These are phyloP conservation scores for Dorcus parallelipipedus DNA, from an alignment of 2,888 invertebrate genomes.

Conservation along the genomic window DNA sequence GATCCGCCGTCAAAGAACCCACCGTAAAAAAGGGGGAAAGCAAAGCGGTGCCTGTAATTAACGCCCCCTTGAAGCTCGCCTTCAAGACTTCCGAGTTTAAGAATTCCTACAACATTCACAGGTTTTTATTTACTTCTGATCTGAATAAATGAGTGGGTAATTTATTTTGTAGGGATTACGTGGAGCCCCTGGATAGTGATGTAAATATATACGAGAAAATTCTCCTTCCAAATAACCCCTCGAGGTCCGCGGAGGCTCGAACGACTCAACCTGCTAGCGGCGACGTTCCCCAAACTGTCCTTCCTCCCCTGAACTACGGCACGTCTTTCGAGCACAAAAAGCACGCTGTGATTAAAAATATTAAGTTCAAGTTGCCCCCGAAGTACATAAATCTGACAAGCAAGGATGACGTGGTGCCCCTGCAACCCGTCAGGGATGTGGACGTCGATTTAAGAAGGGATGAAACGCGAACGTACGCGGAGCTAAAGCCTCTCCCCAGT, in stretches of 20 bases:
- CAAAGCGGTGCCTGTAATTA: slow-evolving; percentile 44
- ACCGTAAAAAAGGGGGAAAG: slow-evolving; percentile 7
- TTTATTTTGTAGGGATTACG: slow-evolving; percentile 37
- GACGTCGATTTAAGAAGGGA: slow-evolving; percentile 6
- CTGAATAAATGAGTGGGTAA: not conserved
- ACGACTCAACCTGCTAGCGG: too few species aligned
- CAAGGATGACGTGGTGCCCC: slow-evolving; percentile 19
- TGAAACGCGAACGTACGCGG: slow-evolving; percentile 26
- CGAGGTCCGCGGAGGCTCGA: not conserved
- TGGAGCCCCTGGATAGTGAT: slow-evolving; percentile 32
- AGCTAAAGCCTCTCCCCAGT: slow-evolving; percentile 28
- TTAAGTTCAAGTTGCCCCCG: slow-evolving; percentile 48
- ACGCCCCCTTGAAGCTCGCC: slow-evolving; percentile 52
- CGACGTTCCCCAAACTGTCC: slow-evolving; percentile 7
- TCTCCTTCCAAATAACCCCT: slow-evolving; percentile 33
- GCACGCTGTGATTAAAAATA: slow-evolving; percentile 46
- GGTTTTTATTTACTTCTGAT: slow-evolving; percentile 26
- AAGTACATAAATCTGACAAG: slow-evolving; percentile 40
- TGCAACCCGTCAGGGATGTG: slow-evolving; percentile 17
- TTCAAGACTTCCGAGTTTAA: slow-evolving; percentile 49
- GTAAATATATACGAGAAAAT: slow-evolving; percentile 45
- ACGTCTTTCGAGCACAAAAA: slow-evolving; percentile 43
- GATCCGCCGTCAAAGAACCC: slow-evolving; percentile 19
- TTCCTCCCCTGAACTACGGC: slow-evolving; percentile 38
- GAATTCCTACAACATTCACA: slow-evolving; percentile 46